Evolutionary conservation across 2,113 vertebrate genomes (phyloP).

Genomic region (Prionailurus viverrinus): DNA sequence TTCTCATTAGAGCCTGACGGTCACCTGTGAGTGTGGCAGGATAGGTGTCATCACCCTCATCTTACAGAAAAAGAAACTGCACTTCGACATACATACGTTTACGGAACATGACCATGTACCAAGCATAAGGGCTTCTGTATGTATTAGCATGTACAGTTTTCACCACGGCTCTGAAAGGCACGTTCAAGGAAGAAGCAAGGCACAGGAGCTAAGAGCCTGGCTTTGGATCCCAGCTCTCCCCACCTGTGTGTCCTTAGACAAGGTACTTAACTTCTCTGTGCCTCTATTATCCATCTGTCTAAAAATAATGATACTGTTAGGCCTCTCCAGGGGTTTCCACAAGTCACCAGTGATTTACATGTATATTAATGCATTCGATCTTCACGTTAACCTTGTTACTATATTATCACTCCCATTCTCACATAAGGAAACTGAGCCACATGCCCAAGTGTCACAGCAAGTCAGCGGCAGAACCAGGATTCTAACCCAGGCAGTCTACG

Average conservation of each 20-base stretch:
- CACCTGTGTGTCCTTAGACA: background rate
- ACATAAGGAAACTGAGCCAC: background rate
- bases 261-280: background rate
- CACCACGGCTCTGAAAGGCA: background rate
- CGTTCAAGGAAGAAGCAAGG: background rate
- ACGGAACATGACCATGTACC: accelerated
- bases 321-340: background rate
- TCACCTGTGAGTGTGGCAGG: background rate
- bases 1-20: background rate
- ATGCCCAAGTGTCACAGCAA: background rate
- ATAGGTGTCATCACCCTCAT: background rate
- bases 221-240: background rate
- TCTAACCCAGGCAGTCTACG: background rate
- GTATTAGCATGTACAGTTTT: accelerated
- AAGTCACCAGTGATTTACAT: background rate
- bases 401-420: background rate
- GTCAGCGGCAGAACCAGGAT: background rate
- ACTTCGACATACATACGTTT: background rate
- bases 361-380: background rate
- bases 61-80: background rate
- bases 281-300: background rate
- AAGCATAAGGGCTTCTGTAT: background rate
- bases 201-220: background rate
- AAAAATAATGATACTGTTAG: background rate
- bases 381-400: background rate